Evolutionary conservation across 2,797 vertebrate genomes (phyloP), one percentile per base, ranked within the genome.

Genomic region (Chaenodraco wilsoni): DNA sequence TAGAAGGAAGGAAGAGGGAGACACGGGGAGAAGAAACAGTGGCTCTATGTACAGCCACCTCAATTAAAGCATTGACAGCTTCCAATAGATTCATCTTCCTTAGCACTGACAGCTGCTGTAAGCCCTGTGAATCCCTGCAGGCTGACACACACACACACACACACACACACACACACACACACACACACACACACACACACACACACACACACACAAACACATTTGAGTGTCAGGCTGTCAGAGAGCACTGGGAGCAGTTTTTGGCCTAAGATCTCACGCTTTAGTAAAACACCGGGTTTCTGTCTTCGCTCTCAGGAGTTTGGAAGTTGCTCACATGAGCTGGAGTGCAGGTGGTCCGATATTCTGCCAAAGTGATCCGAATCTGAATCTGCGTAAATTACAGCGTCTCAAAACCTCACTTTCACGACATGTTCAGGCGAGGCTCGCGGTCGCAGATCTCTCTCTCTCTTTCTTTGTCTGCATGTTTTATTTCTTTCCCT

Each of bases 301-400:
- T 31, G 57, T 69, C 72, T 60, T 48, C 54, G 15, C 80, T 82
- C 76, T 66, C 66, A 19, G 64, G 69, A 62, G 75, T 64, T 77
- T 68, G 70, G 44, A 59, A 44, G 71, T 33, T 2, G 71, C 62
- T 86, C 78, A 74, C 84, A 76, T 76, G 87, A 85, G 82, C 68
- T 9, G 74, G 40, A 79, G 57, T 21, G 81, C 91, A 89, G 91
- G 90, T 92, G 89, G 91, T 91, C 91, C 79, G 0, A 71, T 27
- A 10, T 81, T 76, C 71, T 87, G 84, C 89, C 86, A 89, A 75
- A 85, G 85, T 78, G 84, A 89, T 90, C 80, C 49, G 78, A 71
- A 84, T 84, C 72, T 81, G 86, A 86, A 89, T 89, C 83, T 87
- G 78, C 44, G 80, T 84, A 87, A 91, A 90, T 87, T 81, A 89